phyloP scores from a whole-genome alignment of 1,140 invertebrate genomes.

The Philotrypesis tridentata region DNA sequence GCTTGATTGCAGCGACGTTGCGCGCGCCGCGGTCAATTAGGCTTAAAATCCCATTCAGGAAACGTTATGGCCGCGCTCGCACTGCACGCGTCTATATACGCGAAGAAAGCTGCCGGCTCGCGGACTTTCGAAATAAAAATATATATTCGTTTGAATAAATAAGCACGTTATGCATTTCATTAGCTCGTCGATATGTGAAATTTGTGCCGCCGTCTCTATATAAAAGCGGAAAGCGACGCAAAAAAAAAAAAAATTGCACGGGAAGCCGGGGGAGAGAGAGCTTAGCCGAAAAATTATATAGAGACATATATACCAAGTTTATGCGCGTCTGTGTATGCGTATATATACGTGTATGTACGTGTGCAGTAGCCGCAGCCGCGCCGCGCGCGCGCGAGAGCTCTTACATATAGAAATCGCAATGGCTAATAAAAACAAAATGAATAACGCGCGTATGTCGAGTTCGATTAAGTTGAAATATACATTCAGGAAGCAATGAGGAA shows the following conservation, averaged over 20 bases:
- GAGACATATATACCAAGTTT: too few species aligned
- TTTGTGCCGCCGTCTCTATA: neutral
- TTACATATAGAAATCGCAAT: neutral
- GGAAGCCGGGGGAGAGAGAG: slow-evolving; percentile 14
- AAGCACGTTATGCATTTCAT: slow-evolving; percentile 31
- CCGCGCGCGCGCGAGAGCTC: too few species aligned
- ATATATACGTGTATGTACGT: too few species aligned
- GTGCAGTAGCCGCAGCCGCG: too few species aligned
- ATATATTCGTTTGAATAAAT: slow-evolving; percentile 29
- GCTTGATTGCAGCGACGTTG: slow-evolving; percentile 17
- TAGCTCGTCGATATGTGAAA: slow-evolving; percentile 22
- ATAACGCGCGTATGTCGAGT: neutral
- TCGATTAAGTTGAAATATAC: slow-evolving; percentile 48
- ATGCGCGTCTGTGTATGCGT: too few species aligned
- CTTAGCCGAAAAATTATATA: slow-evolving; percentile 42
- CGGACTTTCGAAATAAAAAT: slow-evolving; percentile 38
- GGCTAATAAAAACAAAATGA: neutral
- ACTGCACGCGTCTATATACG: neutral
- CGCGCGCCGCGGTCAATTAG: slow-evolving; percentile 30
- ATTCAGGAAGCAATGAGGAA: slow-evolving; percentile 49
- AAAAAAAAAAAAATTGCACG: slow-evolving; percentile 44
- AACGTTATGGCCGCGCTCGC: neutral
- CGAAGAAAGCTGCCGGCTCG: neutral
- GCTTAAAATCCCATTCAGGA: slow-evolving; percentile 38
- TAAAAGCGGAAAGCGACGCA: neutral